Base-by-base conservation (phyloP, 2,888 invertebrate species). In the Calephelis perditalis region DNA sequence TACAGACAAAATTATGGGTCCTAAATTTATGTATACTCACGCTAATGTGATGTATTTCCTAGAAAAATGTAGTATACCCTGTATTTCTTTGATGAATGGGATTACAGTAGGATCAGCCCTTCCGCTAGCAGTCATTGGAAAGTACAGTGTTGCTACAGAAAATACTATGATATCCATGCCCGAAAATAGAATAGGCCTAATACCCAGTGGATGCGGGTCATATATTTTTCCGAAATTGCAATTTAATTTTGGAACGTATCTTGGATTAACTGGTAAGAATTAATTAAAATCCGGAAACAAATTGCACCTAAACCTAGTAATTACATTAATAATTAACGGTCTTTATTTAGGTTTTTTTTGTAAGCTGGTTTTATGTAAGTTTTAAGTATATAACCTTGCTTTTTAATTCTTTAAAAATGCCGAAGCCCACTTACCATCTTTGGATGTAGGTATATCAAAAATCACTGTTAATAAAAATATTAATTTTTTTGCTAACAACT, bases 31-130 rank as follows among this genome's bases (percentile, higher is more conserved):
- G 77, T 91, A 92, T 61, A 92, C 94, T 61, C 99, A 99, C 81
- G 98, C 98, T 76, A 94, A 93, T 55, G 91, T 96, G 49, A 97
- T 99, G 82, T 93, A 96, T 69, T 83, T 96, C 8, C 98, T 99
- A 72, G 98, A 97, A 8, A 95, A 94, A 62, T 96, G 96, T 71
- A 94, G 94, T 77, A 95, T 96, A 66, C 99, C 99, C 0, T 98
- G 97, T 77, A 92, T 99, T 63, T 97, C 99, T 3, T 78, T 99
- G 5, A 97, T 99, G 62, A 94, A 98, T 90, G 99, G 99, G 4
- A 97, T 99, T 63, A 97, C 97, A 0, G 99, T 99, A 99, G 99
- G 99, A 46, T 99, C 99, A 60, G 99, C 99, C 45, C 95, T 98
- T 56, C 99, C 99, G 0, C 71, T 99, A 37, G 98, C 99, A 0